phyloP scores from a whole-genome alignment of 2,797 vertebrate species.

The Peromyscus eremicus region DNA sequence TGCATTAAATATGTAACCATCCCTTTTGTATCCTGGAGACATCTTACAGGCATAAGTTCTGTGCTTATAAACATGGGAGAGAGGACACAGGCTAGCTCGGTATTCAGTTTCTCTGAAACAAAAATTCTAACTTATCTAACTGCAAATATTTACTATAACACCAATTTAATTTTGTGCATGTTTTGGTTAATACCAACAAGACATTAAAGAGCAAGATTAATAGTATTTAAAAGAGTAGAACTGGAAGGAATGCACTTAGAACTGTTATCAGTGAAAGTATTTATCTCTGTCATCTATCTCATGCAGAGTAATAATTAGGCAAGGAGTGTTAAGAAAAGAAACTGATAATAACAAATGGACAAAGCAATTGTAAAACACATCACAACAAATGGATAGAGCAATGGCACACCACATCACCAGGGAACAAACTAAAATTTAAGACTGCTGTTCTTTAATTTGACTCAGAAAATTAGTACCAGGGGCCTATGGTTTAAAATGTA shows the following conservation, averaged over 20 bases:
- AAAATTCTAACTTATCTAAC: conserved; percentile 34
- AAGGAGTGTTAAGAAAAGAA: not conserved
- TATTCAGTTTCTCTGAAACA: not conserved
- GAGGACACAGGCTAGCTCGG: not conserved
- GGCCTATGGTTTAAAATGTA: not conserved
- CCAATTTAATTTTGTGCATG: conserved; percentile 70
- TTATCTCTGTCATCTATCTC: conserved; percentile 64
- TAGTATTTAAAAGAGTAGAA: conserved; percentile 36
- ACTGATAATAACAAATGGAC: not conserved
- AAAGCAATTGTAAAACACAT: not conserved
- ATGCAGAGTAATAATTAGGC: conserved; percentile 63
- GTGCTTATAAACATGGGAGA: not conserved
- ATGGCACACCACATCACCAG: not conserved
- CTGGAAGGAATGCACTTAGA: not conserved
- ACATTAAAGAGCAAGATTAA: conserved; percentile 72
- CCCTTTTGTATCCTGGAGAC: not conserved
- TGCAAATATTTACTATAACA: conserved; percentile 70
- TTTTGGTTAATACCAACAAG: conserved; percentile 77
- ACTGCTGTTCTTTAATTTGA: not conserved
- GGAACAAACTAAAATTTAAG: not conserved
- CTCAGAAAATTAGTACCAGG: not conserved
- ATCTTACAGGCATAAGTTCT: not conserved
- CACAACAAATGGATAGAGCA: not conserved
- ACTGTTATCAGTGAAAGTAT: conserved; percentile 55
- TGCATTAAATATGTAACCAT: conserved; percentile 20